These are phyloP conservation scores for Apamea monoglypha DNA, from an alignment of 2,888 invertebrate genomes.

Conservation along the genomic window DNA sequence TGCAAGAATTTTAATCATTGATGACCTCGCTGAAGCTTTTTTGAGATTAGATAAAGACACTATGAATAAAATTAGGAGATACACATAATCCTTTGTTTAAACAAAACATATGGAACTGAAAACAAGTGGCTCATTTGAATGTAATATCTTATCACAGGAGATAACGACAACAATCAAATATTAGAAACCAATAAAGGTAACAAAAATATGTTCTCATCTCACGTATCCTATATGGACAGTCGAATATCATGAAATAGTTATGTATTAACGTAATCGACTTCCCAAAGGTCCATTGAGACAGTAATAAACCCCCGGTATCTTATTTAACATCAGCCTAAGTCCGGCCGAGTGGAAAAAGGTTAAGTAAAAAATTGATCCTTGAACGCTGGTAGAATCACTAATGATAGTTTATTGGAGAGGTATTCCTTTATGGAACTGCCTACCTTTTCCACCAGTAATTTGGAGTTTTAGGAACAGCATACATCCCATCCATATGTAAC, in stretches of 20 bases:
- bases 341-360: conserved; percentile 67
- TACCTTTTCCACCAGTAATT: conserved; percentile 25
- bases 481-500: too few relatives aligned
- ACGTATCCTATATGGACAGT: conserved; percentile 32
- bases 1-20: neutral
- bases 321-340: conserved; percentile 63
- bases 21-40: neutral
- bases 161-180: neutral
- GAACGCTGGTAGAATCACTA: conserved; percentile 60
- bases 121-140: neutral
- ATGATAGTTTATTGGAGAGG: conserved; percentile 51
- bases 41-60: neutral
- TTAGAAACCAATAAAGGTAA: conserved; percentile 23
- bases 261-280: conserved; percentile 63
- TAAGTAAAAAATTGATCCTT: conserved; percentile 63
- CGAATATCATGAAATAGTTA: conserved; percentile 60
- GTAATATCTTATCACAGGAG: neutral
- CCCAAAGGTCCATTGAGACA: conserved; percentile 56
- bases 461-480: conserved; percentile 26
- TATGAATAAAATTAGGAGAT: neutral
- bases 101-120: neutral
- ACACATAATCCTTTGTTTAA: neutral
- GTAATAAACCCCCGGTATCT: conserved; percentile 70
- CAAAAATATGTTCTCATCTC: conserved; percentile 25
- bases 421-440: conserved; percentile 39